Evolutionary conservation across 35 echinoderm and acorn worm species (phyloP), one percentile per base, ranked within the genome.

Genomic region (Antedon bifida): DNA sequence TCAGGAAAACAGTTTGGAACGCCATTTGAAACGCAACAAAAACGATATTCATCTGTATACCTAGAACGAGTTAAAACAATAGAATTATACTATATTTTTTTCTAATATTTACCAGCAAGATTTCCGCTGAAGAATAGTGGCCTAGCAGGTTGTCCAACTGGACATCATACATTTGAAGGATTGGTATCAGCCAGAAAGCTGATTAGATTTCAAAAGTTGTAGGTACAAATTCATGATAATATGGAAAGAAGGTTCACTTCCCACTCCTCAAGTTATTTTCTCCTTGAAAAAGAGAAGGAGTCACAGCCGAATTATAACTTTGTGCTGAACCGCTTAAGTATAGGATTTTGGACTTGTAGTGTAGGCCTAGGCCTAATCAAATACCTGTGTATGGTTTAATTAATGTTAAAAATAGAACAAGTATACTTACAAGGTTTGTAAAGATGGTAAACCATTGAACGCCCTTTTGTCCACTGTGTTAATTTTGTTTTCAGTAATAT

Each of bases 11-110:
- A 99, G 30, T 83, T 36, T 38, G 36, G 35, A 11, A 90, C 80
- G 29, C 77, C 76, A 29, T 85, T 84, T 21, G 88, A 91, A 42
- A 90, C 85, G 35, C 95, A 99, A 76, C 95, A 99, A 74, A 93
- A 99, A 3, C 90, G 90, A 78, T 84, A 92, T 35, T 92, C 90
- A 81, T 93, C 91, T 34, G 95, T 93, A 29, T 84, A 75, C 32
- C 95, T 99, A 73, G 5, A 30, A 33, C 36, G 21, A 89, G 36
- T 28, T 39, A 17, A 34, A 23, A 23, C 14, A n/a, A 32, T 36
- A 34, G 14, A 75, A 21, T 30, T 84, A 3, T 11, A 23, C 28
- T 75, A 46, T 9, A 28, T 5, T 46, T 4, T 80, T 80, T 12
- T 76, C 77, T 32, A 9, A 81, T 85, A 14, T 38, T 29, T 3